These are phyloP conservation scores for Myotis lucifugus DNA, from an alignment of 2,113 vertebrate genomes.

Conservation along the genomic window DNA sequence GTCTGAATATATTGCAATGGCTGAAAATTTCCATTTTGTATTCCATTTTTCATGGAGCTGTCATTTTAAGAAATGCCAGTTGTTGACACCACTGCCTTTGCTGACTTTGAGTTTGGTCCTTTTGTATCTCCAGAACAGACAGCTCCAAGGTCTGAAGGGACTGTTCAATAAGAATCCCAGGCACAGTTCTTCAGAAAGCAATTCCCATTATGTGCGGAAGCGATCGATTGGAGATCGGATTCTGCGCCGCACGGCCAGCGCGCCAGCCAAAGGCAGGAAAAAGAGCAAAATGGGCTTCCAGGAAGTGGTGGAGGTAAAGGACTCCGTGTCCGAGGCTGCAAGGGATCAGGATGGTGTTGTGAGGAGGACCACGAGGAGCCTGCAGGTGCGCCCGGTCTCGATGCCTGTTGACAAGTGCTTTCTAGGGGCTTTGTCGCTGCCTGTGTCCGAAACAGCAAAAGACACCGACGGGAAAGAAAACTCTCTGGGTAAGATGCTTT, in stretches of 20 bases:
- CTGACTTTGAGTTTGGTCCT: constrained; percentile 14
- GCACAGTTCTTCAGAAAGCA: constrained; percentile 86
- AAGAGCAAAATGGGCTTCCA: constrained; percentile 93
- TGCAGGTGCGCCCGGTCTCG: constrained; percentile 91
- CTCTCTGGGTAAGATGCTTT: constrained; percentile 86
- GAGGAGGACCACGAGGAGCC: constrained; percentile 79
- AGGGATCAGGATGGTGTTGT: constrained; percentile 81
- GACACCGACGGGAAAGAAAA: constrained; percentile 76
- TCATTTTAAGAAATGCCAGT: background rate
- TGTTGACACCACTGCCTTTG: background rate
- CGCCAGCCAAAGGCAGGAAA: constrained; percentile 96
- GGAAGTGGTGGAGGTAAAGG: constrained; percentile 90
- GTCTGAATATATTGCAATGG: constrained; percentile 62
- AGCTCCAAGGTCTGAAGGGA: constrained; percentile 94
- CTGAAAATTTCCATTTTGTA: constrained; percentile 49
- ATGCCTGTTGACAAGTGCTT: constrained; percentile 94
- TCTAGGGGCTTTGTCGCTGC: constrained; percentile 82
- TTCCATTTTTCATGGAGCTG: constrained; percentile 52
- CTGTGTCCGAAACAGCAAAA: constrained; percentile 77
- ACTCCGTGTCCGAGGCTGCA: constrained; percentile 78
- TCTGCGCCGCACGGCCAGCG: constrained; percentile 95
- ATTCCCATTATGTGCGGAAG: constrained; percentile 86
- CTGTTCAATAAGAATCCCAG: constrained; percentile 94
- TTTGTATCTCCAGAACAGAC: constrained; percentile 88
- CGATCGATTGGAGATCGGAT: constrained; percentile 93